Evolutionary conservation across 2,888 invertebrate species (phyloP).

Genomic region (Ennomos fuscantarius): DNA sequence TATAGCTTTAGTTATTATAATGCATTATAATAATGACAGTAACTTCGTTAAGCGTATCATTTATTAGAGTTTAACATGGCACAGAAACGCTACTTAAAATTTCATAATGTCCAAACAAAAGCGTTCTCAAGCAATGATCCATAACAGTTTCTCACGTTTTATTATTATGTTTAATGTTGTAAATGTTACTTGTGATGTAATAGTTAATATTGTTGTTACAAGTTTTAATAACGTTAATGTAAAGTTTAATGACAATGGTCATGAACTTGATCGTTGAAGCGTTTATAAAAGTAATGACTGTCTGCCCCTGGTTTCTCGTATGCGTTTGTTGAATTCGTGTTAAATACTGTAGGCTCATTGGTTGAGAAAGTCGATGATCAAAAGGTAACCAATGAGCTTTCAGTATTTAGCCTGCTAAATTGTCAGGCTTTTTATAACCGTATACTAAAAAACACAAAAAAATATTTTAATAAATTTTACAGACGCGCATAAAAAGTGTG

Average conservation of each 20-base stretch:
- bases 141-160: slow-evolving; percentile 52
- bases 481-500: too few relatives aligned
- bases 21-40: too few relatives aligned
- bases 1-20: too few relatives aligned
- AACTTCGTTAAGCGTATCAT: not conserved
- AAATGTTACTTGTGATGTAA: slow-evolving; percentile 20
- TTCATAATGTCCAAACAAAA: slow-evolving; percentile 26
- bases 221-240: slow-evolving; percentile 21
- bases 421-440: too few relatives aligned
- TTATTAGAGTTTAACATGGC: slow-evolving; percentile 7
- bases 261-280: slow-evolving; percentile 21
- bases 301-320: too few relatives aligned
- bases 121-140: slow-evolving; percentile 58
- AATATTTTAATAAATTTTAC: too few relatives aligned
- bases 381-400: too few relatives aligned
- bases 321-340: too few relatives aligned
- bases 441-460: too few relatives aligned
- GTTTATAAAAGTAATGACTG: slow-evolving; percentile 6
- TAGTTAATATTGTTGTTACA: slow-evolving; percentile 19
- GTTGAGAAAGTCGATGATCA: too few relatives aligned
- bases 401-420: too few relatives aligned
- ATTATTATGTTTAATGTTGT: slow-evolving; percentile 30
- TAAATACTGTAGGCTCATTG: too few relatives aligned
- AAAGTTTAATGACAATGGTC: slow-evolving; percentile 26
- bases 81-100: slow-evolving; percentile 19